These are phyloP conservation scores for Bombycilla garrulus DNA, from an alignment of 2,113 vertebrate genomes.

Conservation along the genomic window DNA sequence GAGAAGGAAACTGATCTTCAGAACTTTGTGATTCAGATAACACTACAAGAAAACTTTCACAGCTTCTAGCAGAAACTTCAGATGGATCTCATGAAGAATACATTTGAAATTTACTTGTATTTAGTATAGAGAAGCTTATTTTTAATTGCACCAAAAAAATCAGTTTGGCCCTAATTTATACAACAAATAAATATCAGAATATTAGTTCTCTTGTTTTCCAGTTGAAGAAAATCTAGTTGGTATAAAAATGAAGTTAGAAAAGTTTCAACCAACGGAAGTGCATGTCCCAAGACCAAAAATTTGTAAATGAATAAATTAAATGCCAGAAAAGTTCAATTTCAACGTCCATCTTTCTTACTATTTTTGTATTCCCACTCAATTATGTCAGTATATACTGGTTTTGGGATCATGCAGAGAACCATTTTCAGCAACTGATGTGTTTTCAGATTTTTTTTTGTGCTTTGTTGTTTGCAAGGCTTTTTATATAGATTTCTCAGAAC, in stretches of 20 bases:
- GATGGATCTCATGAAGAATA: not conserved
- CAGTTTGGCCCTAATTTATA: not conserved
- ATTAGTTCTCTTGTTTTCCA: not conserved
- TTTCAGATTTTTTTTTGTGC: not conserved
- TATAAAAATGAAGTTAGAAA: not conserved
- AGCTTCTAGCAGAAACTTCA: not conserved
- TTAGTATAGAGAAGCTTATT: not conserved
- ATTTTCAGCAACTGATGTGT: not conserved
- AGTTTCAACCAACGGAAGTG: fast-evolving
- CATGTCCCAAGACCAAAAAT: fast-evolving
- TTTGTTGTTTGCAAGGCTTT: not conserved
- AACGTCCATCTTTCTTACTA: not conserved
- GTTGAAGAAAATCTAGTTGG: not conserved
- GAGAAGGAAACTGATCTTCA: not conserved
- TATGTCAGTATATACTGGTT: not conserved
- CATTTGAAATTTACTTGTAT: not conserved
- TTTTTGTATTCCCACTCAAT: not conserved
- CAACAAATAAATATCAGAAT: too few species aligned
- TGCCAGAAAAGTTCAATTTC: not conserved
- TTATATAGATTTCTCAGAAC: not conserved
- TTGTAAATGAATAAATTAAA: not conserved
- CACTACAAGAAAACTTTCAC: not conserved
- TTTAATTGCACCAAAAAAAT: not conserved
- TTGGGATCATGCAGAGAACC: not conserved
- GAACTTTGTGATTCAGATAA: not conserved